Percentiles rank a stretch among this genome's conserved stretches.
phyloP scores from a whole-genome alignment of 2,113 vertebrate genomes.

The Eidolon helvum region DNA sequence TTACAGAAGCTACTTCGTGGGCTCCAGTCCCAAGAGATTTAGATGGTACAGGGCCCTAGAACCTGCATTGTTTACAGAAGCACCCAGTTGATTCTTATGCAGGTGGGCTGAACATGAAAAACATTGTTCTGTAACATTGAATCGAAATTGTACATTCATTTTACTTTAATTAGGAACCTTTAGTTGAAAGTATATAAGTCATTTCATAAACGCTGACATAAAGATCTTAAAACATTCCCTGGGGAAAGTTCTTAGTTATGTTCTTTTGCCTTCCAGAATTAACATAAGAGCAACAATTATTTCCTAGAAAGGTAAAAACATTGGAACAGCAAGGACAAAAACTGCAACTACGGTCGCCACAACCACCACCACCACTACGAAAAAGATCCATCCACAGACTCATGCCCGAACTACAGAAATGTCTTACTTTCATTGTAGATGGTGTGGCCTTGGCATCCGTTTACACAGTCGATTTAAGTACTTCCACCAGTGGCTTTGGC shows the following conservation, averaged over 20 bases:
- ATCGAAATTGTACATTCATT: background rate
- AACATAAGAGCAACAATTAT: background rate
- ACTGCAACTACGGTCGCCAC: background rate
- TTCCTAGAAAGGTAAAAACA: background rate
- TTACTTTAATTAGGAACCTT: background rate
- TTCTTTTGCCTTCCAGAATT: background rate
- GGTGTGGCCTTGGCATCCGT: background rate
- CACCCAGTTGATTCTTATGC: background rate
- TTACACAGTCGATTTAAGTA: too few species aligned
- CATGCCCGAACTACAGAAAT: too few species aligned
- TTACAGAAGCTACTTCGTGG: background rate
- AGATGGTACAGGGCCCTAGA: fast-evolving
- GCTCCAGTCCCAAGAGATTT: background rate
- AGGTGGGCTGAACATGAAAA: background rate
- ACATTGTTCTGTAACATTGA: background rate
- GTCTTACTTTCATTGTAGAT: background rate
- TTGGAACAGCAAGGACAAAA: background rate
- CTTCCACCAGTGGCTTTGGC: background rate
- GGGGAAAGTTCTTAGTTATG: background rate
- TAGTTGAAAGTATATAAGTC: background rate
- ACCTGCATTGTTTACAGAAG: background rate
- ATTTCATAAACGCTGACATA: background rate
- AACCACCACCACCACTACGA: background rate
- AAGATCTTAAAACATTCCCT: background rate
- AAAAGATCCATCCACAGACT: background rate